phyloP scores from a whole-genome alignment of 2,113 vertebrate species.

The Hucho hucho region DNA sequence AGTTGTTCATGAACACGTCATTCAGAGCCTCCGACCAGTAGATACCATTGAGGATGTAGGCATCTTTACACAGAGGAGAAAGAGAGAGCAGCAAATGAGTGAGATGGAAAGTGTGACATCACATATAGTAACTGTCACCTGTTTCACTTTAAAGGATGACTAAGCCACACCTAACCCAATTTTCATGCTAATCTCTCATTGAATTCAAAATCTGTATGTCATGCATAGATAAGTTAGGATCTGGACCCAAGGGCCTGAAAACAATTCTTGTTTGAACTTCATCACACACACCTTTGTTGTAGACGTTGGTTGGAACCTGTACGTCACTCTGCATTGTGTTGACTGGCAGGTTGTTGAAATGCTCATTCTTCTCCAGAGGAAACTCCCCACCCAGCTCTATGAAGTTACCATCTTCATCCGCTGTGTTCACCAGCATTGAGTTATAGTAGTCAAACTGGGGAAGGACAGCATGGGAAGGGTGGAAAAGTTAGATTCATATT shows the following conservation, averaged over 20 bases:
- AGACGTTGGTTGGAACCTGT: slow-evolving; percentile 95
- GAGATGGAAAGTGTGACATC: background rate
- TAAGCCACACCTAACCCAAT: background rate
- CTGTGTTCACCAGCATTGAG: slow-evolving; percentile 85
- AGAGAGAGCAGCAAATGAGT: background rate
- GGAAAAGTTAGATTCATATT: background rate
- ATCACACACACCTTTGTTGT: slow-evolving; percentile 87
- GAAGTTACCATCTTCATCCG: slow-evolving; percentile 82
- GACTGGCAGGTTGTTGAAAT: slow-evolving; percentile 90
- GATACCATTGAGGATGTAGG: slow-evolving; percentile 89
- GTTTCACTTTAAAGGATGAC: background rate
- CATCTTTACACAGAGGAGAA: slow-evolving; percentile 71
- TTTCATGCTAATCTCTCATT: background rate
- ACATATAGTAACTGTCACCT: background rate
- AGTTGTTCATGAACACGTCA: slow-evolving; percentile 88
- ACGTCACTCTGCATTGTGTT: slow-evolving; percentile 89
- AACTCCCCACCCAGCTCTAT: slow-evolving; percentile 88
- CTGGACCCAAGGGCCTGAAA: background rate
- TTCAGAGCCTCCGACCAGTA: slow-evolving; percentile 98
- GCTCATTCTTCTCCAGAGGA: slow-evolving; percentile 86
- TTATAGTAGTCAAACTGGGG: slow-evolving; percentile 94
- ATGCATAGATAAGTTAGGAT: background rate
- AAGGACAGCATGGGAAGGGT: background rate
- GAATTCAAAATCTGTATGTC: background rate
- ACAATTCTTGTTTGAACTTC: background rate